Base-by-base conservation (phyloP, 2,888 invertebrate species). In the Stictocephala bisonia region DNA sequence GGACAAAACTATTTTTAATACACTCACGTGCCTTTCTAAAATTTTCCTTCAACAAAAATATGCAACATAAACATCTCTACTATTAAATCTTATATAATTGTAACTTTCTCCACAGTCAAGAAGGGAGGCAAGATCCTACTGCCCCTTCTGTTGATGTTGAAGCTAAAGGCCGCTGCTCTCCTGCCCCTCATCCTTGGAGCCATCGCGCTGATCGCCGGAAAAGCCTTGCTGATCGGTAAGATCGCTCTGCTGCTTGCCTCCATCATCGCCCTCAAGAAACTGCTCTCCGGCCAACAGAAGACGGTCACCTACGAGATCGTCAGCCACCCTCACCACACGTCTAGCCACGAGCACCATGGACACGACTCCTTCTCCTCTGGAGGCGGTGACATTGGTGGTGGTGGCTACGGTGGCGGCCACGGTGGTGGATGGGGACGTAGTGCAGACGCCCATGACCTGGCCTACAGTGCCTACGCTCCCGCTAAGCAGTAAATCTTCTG, bases 301-400 rank as follows among this genome's bases (percentile, higher is more conserved):
- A 93, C 93, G 82, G 94, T 94, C 77, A 94, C 94, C 3, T 94
- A 94, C 82, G 94, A 94, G 83, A 94, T 94, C 35, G 93, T 94
- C 0, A 90, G 93, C 0, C 94, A 94, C 83, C 93, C 94, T 69
- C 93, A 93, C 81, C 93, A 93, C 83, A 87, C 90, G 75, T 86
- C 89, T 77, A 88, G 89, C 81, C 90, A 90, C 82, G 88, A 90
- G 75, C 88, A 90, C 74, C 88, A 89, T 71, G 90, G 92, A 77
- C 90, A 91, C 80, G 92, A 93, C 74, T 85, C 87, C 29, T 85
- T 85, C 71, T 87, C 87, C 78, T 86, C 87, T 72, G 86, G 82
- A 27, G 88, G 88, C 58, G 87, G 88, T n/a, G 85, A 85, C 71
- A 86, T 87, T 74, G 87, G 87, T 77, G 85, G 84, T 44, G 84